Evolutionary conservation across 64 coral and sea anemone species (phyloP).

Genomic region (Pocillopora verrucosa): DNA sequence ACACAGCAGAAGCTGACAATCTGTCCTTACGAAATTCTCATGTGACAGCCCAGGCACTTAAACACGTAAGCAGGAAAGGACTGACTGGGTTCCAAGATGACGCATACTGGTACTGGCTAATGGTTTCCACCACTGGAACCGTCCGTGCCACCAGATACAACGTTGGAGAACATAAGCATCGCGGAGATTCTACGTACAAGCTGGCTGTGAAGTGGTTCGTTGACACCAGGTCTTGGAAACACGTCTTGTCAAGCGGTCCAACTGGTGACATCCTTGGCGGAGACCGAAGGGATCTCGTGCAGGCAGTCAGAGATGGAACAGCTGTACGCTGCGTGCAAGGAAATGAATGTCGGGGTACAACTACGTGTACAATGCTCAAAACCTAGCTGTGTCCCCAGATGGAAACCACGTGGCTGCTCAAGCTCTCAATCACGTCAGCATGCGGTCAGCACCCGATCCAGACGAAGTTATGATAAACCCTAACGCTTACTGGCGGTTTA

Average conservation of each 20-base stretch:
- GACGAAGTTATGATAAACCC: slow-evolving; percentile 50
- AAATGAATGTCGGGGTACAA: slow-evolving; percentile 19
- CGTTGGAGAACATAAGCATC: slow-evolving; percentile 49
- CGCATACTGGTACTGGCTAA: slow-evolving; percentile 80
- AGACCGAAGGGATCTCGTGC: slow-evolving; percentile 10
- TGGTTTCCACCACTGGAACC: slow-evolving; percentile 80
- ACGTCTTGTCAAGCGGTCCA: slow-evolving; percentile 26
- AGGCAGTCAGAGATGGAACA: slow-evolving; percentile 70
- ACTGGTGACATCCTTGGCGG: slow-evolving; percentile 28
- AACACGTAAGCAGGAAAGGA: slow-evolving; percentile 74
- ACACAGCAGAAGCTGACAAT: slow-evolving; percentile 83
- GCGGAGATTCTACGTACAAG: slow-evolving; percentile 27
- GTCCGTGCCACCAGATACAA: slow-evolving; percentile 68
- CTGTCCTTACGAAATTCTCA: slow-evolving; percentile 74
- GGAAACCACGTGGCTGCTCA: slow-evolving; percentile 64
- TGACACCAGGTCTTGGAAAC: slow-evolving; percentile 63
- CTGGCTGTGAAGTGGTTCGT: slow-evolving; percentile 63
- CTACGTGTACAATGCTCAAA: slow-evolving; percentile 80
- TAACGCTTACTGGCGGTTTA: slow-evolving; percentile 85
- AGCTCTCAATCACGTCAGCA: slow-evolving; percentile 70
- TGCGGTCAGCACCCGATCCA: slow-evolving; percentile 34
- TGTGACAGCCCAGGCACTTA: slow-evolving; percentile 78
- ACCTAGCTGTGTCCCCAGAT: slow-evolving; percentile 59
- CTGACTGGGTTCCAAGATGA: slow-evolving; percentile 65
- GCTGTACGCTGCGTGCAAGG: slow-evolving; percentile 73